phyloP scores from a whole-genome alignment of 2,113 vertebrate species.

The Bufo gargarizans region DNA sequence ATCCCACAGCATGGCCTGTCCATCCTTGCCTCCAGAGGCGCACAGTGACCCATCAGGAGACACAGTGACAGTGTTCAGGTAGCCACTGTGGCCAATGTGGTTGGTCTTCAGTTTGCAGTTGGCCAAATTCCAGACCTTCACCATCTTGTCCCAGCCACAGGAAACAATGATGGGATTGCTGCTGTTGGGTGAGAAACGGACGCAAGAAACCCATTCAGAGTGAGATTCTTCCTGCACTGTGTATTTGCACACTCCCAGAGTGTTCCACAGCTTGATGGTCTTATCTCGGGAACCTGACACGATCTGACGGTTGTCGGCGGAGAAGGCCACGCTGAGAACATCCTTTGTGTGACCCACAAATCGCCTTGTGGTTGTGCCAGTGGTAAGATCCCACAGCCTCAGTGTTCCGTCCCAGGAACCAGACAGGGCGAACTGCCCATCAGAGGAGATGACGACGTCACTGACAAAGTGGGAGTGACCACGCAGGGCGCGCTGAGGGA shows the following conservation, averaged over 20 bases:
- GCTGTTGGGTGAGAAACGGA: slow-evolving; percentile 96
- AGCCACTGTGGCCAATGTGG: slow-evolving; percentile 93
- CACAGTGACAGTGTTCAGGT: slow-evolving; percentile 93
- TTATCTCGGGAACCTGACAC: slow-evolving; percentile 95
- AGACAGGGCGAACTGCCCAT: slow-evolving; percentile 94
- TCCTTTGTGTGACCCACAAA: slow-evolving; percentile 96
- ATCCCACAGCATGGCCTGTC: slow-evolving; percentile 97
- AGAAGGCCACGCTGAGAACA: slow-evolving; percentile 94
- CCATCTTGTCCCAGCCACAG: slow-evolving; percentile 96
- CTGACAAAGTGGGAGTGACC: slow-evolving; percentile 97
- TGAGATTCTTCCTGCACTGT: slow-evolving; percentile 98
- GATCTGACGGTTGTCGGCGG: slow-evolving; percentile 96
- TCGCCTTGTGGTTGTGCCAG: slow-evolving; percentile 85
- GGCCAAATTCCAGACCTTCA: slow-evolving; percentile 97
- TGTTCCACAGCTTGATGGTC: slow-evolving; percentile 98
- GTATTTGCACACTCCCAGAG: slow-evolving; percentile 95
- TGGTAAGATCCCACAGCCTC: slow-evolving; percentile 94
- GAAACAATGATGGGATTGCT: slow-evolving; percentile 99
- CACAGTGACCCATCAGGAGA: slow-evolving; percentile 96
- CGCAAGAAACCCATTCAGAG: slow-evolving; percentile 92
- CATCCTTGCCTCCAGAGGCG: slow-evolving; percentile 95
- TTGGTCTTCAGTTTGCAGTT: slow-evolving; percentile 99
- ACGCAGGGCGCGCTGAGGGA: slow-evolving; percentile 87
- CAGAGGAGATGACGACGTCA: slow-evolving; percentile 94
- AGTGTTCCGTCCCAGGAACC: slow-evolving; percentile 91